Conservation (phyloP, 2,797 vertebrate genomes). For the Microcaecilia unicolor region DNA sequence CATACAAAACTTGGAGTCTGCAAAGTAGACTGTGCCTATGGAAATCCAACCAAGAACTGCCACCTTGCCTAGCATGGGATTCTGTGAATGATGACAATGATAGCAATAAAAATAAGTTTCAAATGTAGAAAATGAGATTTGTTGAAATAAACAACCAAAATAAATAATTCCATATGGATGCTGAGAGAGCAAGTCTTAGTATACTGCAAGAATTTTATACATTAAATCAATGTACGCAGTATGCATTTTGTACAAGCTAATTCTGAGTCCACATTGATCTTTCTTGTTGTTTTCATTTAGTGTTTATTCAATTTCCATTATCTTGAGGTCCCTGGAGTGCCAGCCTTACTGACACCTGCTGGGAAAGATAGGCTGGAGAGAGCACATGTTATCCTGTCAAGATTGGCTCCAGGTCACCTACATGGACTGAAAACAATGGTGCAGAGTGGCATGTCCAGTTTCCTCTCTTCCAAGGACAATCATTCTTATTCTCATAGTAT, state of each 20-base stretch:
- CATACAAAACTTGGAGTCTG: too few species aligned
- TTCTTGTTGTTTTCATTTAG: conserved; percentile 17
- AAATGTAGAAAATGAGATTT: background rate
- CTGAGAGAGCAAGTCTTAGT: too few species aligned
- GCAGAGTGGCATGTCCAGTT: background rate
- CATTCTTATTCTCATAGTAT: conserved; percentile 14
- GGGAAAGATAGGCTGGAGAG: conserved; percentile 1
- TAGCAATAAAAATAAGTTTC: background rate
- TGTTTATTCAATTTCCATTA: conserved; percentile 32
- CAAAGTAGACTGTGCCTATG: too few species aligned
- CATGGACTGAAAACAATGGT: background rate
- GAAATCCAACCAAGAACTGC: background rate
- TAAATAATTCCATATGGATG: background rate
- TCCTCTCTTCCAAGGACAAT: conserved; percentile 23
- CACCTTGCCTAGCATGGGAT: background rate
- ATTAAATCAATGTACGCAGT: too few species aligned
- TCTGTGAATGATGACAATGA: background rate
- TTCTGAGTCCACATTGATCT: conserved; percentile 27
- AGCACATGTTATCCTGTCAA: background rate
- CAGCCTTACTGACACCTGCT: conserved; percentile 13
- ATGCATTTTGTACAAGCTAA: conserved; percentile 13
- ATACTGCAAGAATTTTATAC: too few species aligned
- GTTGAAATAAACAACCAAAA: too few species aligned
- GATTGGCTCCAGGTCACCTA: conserved; percentile 18
- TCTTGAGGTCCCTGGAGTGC: conserved; percentile 8